Evolutionary conservation across 2,888 invertebrate species (phyloP), one percentile per base, ranked within the genome.

Genomic region (Athalia rosae): DNA sequence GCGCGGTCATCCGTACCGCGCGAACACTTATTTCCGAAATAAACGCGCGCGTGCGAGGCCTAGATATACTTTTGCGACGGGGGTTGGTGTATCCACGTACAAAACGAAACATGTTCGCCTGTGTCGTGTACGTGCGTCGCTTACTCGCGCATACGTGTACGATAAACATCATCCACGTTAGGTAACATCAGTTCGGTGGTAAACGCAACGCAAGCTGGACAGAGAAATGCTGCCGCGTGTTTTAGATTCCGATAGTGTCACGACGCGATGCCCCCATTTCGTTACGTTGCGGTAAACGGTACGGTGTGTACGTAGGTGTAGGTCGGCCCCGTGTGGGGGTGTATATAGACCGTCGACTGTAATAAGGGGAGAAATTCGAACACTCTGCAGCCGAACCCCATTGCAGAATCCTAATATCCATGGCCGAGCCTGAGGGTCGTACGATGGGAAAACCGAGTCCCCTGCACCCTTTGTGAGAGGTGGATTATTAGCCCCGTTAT

Each of bases 401-500:
- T 28, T 28, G 28, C 28, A 28, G 28, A 28, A 28, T 28, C 28
- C 28, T 28, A 28, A 28, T 43, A 28, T 43, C 53, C 56, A 43
- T n/a, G 43, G 43, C 58, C 45, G 3, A 67, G n/a, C 58, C 6
- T 15, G 9, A 13, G 15, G 41, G 58, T 71, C 41, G 7, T 43
- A 11, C 71, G 58, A 71, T 71, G 13, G 43, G 71, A 71, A 71
- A 28, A 28, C 28, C 28, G 28, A 28, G 28, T 28, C 28, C 28
- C 28, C 43, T 58, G 56, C 13, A 45, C 71, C 43, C 71, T 58
- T 58, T 58, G 28, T 71, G 71, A 58, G 43, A 13, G 58, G 8
- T n/a, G 58, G 71, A 71, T 71, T 71, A 71, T 71, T 71, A 71
- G 71, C 43, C 45, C 56, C 43, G 50, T 71, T 74, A 61, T 13